A percentile compares a stretch with the other conserved stretches of the same genome.
These are phyloP conservation scores for Gryllus bimaculatus DNA, from an alignment of 1,140 invertebrate species.

Conservation along the genomic window DNA sequence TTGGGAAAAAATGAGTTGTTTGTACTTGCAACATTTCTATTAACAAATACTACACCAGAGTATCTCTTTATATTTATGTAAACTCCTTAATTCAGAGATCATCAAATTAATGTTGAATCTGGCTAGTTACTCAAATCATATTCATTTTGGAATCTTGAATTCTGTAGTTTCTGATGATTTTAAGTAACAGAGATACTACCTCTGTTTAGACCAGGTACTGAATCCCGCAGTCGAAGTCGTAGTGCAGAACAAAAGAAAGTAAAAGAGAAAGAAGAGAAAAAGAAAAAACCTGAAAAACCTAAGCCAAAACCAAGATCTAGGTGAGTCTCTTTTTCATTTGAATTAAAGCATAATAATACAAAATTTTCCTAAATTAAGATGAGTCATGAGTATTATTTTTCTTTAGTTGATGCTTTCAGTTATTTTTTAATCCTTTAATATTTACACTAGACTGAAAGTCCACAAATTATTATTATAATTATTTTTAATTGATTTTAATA, in stretches of 20 bases:
- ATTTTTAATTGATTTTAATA: too few species aligned
- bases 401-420: not conserved
- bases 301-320: slow-evolving; percentile 41
- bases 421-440: too few species aligned
- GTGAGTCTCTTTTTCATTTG: not conserved
- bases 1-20: too few species aligned
- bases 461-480: too few species aligned
- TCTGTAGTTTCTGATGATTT: not conserved
- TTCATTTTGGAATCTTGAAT: too few species aligned
- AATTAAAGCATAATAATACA: not conserved
- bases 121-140: too few species aligned
- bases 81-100: too few species aligned
- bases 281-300: slow-evolving; percentile 34
- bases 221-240: slow-evolving; percentile 38
- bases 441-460: too few species aligned
- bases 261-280: slow-evolving; percentile 36
- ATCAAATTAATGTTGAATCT: too few species aligned
- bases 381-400: not conserved
- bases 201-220: slow-evolving; percentile 28
- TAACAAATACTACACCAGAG: too few species aligned
- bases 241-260: slow-evolving; percentile 41
- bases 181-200: not conserved
- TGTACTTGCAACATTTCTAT: too few species aligned
- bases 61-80: too few species aligned
- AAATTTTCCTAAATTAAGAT: not conserved